Percentiles rank a stretch among this genome's conserved stretches.
phyloP scores from a whole-genome alignment of 2,797 vertebrate species.

The Moxostoma hubbsi region DNA sequence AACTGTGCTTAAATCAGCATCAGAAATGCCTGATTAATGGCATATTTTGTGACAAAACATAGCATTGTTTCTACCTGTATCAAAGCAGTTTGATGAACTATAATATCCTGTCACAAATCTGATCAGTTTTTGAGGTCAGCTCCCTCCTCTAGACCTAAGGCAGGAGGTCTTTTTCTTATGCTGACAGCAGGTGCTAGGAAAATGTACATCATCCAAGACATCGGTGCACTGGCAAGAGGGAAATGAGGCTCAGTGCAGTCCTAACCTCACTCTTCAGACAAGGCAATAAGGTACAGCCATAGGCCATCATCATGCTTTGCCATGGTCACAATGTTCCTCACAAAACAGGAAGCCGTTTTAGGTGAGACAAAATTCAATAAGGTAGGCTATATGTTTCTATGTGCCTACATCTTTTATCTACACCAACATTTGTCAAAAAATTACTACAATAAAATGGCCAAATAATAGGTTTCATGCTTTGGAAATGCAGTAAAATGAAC shows the following conservation, averaged over 20 bases:
- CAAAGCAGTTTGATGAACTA: not conserved
- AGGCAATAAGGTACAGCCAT: constrained; percentile 13
- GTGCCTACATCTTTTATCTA: constrained; percentile 10
- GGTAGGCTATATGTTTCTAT: not conserved
- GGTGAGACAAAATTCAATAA: constrained; percentile 12
- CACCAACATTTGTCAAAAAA: not conserved
- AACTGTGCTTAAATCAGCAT: not conserved
- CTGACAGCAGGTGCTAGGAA: constrained; percentile 12
- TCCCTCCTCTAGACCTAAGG: not conserved
- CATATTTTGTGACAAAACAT: too few species aligned
- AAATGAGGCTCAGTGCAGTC: constrained; percentile 8
- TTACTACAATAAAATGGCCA: not conserved
- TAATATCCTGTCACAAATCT: not conserved
- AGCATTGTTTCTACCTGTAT: not conserved
- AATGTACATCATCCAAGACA: not conserved
- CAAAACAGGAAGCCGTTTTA: constrained; percentile 8
- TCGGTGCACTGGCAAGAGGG: not conserved
- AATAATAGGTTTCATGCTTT: not conserved
- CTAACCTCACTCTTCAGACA: constrained; percentile 26
- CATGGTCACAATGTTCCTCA: constrained; percentile 12
- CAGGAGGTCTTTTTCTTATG: not conserved
- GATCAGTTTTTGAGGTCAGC: not conserved
- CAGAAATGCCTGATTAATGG: not conserved
- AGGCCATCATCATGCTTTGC: constrained; percentile 27
- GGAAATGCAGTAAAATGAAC: not conserved